phyloP scores from a whole-genome alignment of 2,797 vertebrate species.

The Pseudochaenichthys georgianus region DNA sequence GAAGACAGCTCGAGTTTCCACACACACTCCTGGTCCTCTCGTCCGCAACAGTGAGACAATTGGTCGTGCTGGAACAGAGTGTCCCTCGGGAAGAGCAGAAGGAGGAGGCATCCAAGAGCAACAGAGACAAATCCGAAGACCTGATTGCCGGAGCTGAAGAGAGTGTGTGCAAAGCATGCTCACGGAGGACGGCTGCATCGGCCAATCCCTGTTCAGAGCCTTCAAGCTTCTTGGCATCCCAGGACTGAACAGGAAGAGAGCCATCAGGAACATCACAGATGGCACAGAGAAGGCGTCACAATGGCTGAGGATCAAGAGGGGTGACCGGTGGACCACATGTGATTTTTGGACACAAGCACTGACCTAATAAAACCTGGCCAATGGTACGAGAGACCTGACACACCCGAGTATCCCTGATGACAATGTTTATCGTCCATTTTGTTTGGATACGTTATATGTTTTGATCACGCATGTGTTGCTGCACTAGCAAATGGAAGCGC shows the following conservation, averaged over 20 bases:
- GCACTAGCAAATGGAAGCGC: too few species aligned
- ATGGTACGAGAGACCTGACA: neutral
- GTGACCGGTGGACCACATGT: neutral
- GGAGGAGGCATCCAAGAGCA: neutral
- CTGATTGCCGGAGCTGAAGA: neutral
- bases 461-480: neutral
- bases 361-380: neutral
- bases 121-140: constrained; percentile 6
- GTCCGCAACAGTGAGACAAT: neutral
- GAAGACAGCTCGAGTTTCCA: neutral
- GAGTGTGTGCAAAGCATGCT: neutral
- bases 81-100: constrained; percentile 4
- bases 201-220: constrained; percentile 7
- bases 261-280: constrained; percentile 16
- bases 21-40: constrained; percentile 4
- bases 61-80: neutral
- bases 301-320: constrained; percentile 14
- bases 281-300: neutral
- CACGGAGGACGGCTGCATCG: neutral
- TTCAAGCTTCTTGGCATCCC: constrained; percentile 22
- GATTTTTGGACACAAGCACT: neutral
- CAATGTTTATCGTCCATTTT: neutral
- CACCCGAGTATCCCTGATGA: neutral
- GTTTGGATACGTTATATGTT: neutral
- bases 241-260: constrained; percentile 18